Base-by-base conservation (phyloP, 1,140 invertebrate genomes). In the Copidosoma floridanum region DNA sequence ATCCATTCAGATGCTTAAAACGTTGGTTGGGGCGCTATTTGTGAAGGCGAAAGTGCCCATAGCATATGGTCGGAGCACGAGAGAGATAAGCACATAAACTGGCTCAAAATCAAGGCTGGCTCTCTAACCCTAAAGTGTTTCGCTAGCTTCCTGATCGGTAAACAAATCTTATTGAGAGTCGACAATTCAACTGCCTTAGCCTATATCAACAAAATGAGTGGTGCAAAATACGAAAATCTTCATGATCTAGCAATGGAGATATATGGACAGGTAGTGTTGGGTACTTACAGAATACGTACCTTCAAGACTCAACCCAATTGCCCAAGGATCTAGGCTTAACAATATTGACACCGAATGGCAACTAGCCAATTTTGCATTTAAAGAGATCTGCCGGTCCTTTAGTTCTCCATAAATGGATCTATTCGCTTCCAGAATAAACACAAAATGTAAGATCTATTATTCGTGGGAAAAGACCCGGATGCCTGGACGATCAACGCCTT, bases 1-100 rank as follows among this genome's bases (percentile, higher is more conserved):
- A 80, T 78, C 12, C 76, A 62, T 64, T 65, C 71, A 1, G 74
- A 78, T 52, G 75, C 74, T 0, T 76, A 71, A 0, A 32, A 12
- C 6, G 67, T 71, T 11, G 76, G 73, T 10, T 74, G 73, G 75
- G 77, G 72, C 0, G 61, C 68, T 0, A 37, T 67, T 41, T 76
- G 67, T 50, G 64, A 71, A 7, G 51, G 57, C 7, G 6, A 64
- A 12, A 55, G 23, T 35, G 56, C 57, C 1, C 55, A 67, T 48
- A 77, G 73, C 1, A 46, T 21, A 23, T 77, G 73, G 76, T 48
- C 63, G 59, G 43, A 20, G 11, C 0, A 8, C 3, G 43, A 72
- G 68, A 66, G 27, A 14, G 16, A 48, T 20, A 50, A 71, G 57
- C 56, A 27, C 27, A 79, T 78, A 24, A 77, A 79, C 66, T 75